These are phyloP conservation scores for Diabrotica balteata DNA, from an alignment of 2,888 invertebrate species.

Conservation along the genomic window DNA sequence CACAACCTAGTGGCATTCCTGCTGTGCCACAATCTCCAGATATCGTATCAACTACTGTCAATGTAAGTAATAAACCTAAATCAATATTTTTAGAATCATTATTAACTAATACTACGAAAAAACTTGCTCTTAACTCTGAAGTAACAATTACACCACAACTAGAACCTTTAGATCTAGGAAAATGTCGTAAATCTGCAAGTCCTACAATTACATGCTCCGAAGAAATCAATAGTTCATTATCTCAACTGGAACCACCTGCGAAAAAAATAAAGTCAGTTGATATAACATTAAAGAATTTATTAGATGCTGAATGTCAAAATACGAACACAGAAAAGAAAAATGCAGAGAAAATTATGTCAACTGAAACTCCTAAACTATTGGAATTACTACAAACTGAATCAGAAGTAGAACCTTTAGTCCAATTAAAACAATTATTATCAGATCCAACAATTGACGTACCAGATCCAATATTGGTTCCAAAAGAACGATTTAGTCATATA, in stretches of 20 bases:
- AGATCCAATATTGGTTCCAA: slow-evolving; percentile 82
- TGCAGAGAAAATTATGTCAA: slow-evolving; percentile 28
- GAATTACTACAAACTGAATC: slow-evolving; percentile 61
- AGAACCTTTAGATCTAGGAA: slow-evolving; percentile 75
- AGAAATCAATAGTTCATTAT: slow-evolving; percentile 69
- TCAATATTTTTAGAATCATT: slow-evolving; percentile 69
- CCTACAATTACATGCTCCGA: slow-evolving; percentile 79
- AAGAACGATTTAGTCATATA: slow-evolving; percentile 74
- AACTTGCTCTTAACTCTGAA: slow-evolving; percentile 66
- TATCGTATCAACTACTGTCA: slow-evolving; percentile 62
- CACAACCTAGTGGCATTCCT: slow-evolving; percentile 75
- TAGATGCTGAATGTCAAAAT: slow-evolving; percentile 59
- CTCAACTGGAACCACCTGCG: slow-evolving; percentile 58
- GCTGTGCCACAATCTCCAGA: slow-evolving; percentile 76
- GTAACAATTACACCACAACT: slow-evolving; percentile 65
- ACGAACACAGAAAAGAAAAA: slow-evolving; percentile 23
- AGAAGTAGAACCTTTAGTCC: slow-evolving; percentile 64
- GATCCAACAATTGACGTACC: slow-evolving; percentile 76
- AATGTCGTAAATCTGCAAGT: slow-evolving; percentile 72
- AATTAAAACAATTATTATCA: slow-evolving; percentile 75
- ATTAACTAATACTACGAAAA: slow-evolving; percentile 67
- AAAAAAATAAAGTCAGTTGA: slow-evolving; percentile 64
- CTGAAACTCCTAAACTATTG: slow-evolving; percentile 57
- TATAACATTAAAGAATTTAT: slow-evolving; percentile 62
- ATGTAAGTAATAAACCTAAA: slow-evolving; percentile 53